phyloP scores from a whole-genome alignment of 2,797 vertebrate species.

The Cuculus canorus region DNA sequence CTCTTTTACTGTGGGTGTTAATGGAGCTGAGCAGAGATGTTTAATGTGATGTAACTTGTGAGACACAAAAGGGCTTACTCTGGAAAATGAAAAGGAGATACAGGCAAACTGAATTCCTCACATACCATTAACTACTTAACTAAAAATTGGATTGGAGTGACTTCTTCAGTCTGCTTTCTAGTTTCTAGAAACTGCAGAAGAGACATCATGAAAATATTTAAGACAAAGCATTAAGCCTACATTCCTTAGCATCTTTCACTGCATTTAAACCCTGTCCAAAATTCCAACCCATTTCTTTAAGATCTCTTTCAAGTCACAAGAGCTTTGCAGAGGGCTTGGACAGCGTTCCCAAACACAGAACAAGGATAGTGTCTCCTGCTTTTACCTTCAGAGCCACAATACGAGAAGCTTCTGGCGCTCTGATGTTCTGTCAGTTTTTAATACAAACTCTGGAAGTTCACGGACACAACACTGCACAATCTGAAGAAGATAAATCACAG shows the following conservation, averaged over 20 bases:
- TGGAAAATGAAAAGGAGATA: background rate
- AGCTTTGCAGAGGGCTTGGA: background rate
- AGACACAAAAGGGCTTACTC: background rate
- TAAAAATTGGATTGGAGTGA: background rate
- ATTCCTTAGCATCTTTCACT: background rate
- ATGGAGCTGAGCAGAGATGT: background rate
- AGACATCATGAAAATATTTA: background rate
- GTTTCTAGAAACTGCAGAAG: background rate
- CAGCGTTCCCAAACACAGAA: background rate
- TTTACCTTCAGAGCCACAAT: slow-evolving; percentile 32
- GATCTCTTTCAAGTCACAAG: background rate
- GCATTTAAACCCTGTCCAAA: background rate
- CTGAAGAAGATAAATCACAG: slow-evolving; percentile 99
- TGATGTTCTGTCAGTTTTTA: slow-evolving; percentile 74
- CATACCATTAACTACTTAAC: background rate
- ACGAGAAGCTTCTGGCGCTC: slow-evolving; percentile 35
- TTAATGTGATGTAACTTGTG: background rate
- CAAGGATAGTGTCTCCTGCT: background rate
- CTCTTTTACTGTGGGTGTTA: background rate
- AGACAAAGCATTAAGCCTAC: background rate
- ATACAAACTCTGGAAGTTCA: slow-evolving; percentile 74
- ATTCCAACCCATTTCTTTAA: background rate
- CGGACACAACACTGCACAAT: slow-evolving; percentile 82
- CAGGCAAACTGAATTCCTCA: background rate
- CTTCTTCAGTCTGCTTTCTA: background rate